Conservation (phyloP, 2,113 vertebrate species). For the Machaerirhynchus nigripectus region DNA sequence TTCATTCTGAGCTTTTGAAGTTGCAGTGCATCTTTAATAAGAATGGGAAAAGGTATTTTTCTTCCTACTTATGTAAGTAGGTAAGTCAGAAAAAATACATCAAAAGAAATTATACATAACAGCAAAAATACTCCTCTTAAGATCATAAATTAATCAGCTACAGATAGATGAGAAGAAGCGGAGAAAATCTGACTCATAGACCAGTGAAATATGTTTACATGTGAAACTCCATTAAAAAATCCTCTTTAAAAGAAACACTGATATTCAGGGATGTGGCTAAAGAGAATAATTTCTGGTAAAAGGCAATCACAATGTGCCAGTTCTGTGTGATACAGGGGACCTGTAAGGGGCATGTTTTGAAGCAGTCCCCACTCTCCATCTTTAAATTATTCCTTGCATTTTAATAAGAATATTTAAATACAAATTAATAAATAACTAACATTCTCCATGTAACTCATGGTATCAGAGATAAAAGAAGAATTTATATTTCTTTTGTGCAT, state of each 20-base stretch:
- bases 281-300: constrained; percentile 1
- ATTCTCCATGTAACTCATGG: not conserved
- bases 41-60: not conserved
- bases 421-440: not conserved
- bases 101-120: constrained; percentile 11
- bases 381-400: constrained; percentile 20
- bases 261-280: not conserved
- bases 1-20: not conserved
- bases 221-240: not conserved
- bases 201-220: not conserved
- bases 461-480: not conserved
- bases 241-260: not conserved
- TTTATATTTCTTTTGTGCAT: not conserved
- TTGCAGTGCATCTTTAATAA: not conserved
- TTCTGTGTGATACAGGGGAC: not conserved
- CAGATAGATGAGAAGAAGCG: not conserved
- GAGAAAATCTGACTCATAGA: not conserved
- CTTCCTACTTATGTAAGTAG: not conserved
- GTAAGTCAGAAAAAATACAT: constrained; percentile 24
- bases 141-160: constrained; percentile 27
- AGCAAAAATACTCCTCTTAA: not conserved
- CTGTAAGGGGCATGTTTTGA: not conserved
- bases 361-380: not conserved
- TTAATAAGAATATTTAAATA: constrained; percentile 40
- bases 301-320: not conserved